Percentiles rank a stretch among this genome's conserved stretches.
phyloP scores from a whole-genome alignment of 2,113 vertebrate species.

The Pangasianodon gigas region DNA sequence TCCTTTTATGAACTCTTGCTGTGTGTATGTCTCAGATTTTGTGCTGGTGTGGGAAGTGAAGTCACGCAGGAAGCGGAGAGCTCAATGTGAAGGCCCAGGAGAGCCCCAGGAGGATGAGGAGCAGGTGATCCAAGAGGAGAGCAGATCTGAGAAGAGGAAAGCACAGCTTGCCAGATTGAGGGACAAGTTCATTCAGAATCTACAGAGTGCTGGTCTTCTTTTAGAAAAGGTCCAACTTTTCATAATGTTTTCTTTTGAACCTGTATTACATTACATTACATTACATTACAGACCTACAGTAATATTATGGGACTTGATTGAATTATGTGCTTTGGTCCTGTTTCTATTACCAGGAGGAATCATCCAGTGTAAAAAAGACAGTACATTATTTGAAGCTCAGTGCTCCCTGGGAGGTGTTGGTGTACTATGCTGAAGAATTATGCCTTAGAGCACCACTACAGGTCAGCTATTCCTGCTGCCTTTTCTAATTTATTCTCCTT shows the following conservation, averaged over 20 bases:
- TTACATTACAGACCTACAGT: background rate
- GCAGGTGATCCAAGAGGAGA: constrained; percentile 54
- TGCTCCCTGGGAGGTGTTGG: constrained; percentile 72
- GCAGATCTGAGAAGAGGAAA: constrained; percentile 67
- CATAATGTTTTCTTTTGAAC: background rate
- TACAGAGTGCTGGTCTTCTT: constrained; percentile 67
- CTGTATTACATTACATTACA: too few species aligned
- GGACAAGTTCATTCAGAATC: constrained; percentile 72
- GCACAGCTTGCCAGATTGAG: constrained; percentile 66
- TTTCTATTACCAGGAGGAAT: constrained; percentile 72
- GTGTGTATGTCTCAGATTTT: constrained; percentile 66
- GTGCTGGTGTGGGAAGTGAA: constrained; percentile 79
- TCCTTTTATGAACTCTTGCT: background rate
- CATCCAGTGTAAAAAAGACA: constrained; percentile 68
- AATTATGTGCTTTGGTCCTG: background rate
- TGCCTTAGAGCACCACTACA: constrained; percentile 73
- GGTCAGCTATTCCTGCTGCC: constrained; percentile 58
- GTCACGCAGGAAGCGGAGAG: constrained; percentile 62
- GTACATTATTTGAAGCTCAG: constrained; percentile 75
- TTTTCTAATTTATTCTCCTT: background rate
- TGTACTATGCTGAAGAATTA: constrained; percentile 73
- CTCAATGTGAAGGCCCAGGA: constrained; percentile 44
- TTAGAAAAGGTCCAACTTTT: constrained; percentile 71
- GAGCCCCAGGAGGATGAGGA: constrained; percentile 13
- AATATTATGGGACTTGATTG: background rate